A percentile compares a stretch with the other conserved stretches of the same genome.
Conservation (phyloP, 2,888 invertebrate genomes). For the Ophioninae sp. region DNA sequence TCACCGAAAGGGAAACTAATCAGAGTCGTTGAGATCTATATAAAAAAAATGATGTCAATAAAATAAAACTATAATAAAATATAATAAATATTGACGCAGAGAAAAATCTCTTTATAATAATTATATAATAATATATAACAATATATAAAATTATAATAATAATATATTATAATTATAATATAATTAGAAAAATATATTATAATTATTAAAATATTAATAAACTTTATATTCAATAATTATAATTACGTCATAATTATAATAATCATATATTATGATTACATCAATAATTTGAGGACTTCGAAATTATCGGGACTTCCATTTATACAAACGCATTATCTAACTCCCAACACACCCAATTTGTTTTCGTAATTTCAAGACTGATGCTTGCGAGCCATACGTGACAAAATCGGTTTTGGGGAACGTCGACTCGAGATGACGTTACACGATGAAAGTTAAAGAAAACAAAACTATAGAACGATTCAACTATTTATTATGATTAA, state of each 20-base stretch:
- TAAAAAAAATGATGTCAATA: too few relatives aligned
- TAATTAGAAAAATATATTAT: too few relatives aligned
- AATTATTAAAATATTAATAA: too few relatives aligned
- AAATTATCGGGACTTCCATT: not conserved
- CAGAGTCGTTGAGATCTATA: not conserved
- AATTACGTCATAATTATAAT: not conserved
- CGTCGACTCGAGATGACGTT: slow-evolving; percentile 24
- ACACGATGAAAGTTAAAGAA: not conserved
- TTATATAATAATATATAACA: too few relatives aligned
- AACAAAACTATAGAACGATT: slow-evolving; percentile 16
- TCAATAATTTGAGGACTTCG: not conserved
- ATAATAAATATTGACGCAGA: not conserved
- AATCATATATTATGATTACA: not conserved
- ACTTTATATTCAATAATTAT: too few relatives aligned
- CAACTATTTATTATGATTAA: slow-evolving; percentile 56
- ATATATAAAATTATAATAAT: too few relatives aligned
- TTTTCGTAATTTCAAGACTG: slow-evolving; percentile 9
- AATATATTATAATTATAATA: too few relatives aligned
- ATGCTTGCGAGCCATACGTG: not conserved
- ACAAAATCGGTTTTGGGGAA: slow-evolving; percentile 1
- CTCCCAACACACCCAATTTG: too few relatives aligned
- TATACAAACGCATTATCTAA: not conserved
- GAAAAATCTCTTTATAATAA: not conserved
- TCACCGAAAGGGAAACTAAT: not conserved
- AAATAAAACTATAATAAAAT: slow-evolving; percentile 1